Percentiles rank a stretch among this genome's conserved stretches.
These are phyloP conservation scores for Aptenodytes patagonicus DNA, from an alignment of 2,113 vertebrate species.

Conservation along the genomic window DNA sequence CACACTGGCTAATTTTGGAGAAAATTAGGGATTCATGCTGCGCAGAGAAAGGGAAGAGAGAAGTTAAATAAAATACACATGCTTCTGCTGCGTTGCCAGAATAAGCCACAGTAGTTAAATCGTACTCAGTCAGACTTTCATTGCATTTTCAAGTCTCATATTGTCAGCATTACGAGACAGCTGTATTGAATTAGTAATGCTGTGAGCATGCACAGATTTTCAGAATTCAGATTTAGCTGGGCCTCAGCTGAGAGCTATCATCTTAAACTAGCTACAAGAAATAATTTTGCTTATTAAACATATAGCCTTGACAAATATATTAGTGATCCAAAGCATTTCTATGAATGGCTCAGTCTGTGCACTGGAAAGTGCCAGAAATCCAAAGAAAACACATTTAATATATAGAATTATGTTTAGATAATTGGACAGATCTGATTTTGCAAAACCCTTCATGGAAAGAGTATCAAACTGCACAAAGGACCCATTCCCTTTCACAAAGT, in stretches of 20 bases:
- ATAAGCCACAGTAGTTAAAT: background rate
- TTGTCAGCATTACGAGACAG: background rate
- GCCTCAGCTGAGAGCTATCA: background rate
- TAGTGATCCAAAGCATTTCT: background rate
- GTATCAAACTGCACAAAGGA: background rate
- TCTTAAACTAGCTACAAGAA: background rate
- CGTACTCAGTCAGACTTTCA: background rate
- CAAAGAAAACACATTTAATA: background rate
- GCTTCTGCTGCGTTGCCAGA: background rate
- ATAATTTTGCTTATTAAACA: background rate
- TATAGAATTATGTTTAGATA: background rate
- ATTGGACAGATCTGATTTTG: background rate
- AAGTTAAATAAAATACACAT: background rate
- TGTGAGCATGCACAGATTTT: background rate
- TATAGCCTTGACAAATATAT: background rate
- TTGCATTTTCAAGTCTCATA: constrained; percentile 20
- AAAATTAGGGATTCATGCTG: background rate
- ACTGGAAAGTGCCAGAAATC: background rate
- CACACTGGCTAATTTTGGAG: background rate
- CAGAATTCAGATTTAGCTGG: background rate
- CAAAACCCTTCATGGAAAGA: background rate
- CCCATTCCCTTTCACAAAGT: background rate
- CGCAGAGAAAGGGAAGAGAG: background rate
- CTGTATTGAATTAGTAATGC: constrained; percentile 32
- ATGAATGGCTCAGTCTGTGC: background rate